phyloP scores from a whole-genome alignment of 2,888 invertebrate species.

The Troides oblongomaculatus region DNA sequence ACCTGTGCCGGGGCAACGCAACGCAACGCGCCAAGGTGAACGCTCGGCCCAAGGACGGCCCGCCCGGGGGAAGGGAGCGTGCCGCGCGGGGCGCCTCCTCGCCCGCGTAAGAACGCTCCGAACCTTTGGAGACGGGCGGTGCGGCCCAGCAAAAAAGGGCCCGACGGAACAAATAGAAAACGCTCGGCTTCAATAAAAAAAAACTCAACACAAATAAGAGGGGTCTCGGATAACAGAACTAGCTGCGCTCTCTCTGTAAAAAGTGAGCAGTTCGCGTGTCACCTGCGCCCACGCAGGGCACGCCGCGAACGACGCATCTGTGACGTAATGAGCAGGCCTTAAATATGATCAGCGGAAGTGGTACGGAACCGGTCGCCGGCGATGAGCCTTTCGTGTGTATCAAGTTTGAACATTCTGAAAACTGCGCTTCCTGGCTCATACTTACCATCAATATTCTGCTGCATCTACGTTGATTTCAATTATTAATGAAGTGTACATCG shows the following conservation, averaged over 20 bases:
- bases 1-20: constrained; percentile 71
- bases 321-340: constrained; percentile 66
- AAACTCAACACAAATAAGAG: constrained; percentile 66
- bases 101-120: constrained; percentile 66
- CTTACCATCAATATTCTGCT: constrained; percentile 48
- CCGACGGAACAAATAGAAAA: constrained; percentile 78
- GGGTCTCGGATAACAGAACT: constrained; percentile 71
- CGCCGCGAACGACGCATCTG: constrained; percentile 49
- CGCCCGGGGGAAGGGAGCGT: constrained; percentile 63
- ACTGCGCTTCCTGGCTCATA: not conserved
- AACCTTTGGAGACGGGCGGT: constrained; percentile 69
- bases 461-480: constrained; percentile 49
- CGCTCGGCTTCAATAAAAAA: constrained; percentile 52
- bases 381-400: constrained; percentile 51
- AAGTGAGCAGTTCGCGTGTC: constrained; percentile 67
- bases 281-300: constrained; percentile 72
- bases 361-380: constrained; percentile 59
- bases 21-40: constrained; percentile 78
- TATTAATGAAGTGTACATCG: constrained; percentile 51
- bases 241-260: constrained; percentile 57
- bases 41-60: constrained; percentile 78
- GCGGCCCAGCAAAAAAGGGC: constrained; percentile 73
- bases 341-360: constrained; percentile 68
- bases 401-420: not conserved
- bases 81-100: constrained; percentile 45